Evolutionary conservation across 2,888 invertebrate genomes (phyloP), one percentile per base, ranked within the genome.

Genomic region (Oscheius sp.): DNA sequence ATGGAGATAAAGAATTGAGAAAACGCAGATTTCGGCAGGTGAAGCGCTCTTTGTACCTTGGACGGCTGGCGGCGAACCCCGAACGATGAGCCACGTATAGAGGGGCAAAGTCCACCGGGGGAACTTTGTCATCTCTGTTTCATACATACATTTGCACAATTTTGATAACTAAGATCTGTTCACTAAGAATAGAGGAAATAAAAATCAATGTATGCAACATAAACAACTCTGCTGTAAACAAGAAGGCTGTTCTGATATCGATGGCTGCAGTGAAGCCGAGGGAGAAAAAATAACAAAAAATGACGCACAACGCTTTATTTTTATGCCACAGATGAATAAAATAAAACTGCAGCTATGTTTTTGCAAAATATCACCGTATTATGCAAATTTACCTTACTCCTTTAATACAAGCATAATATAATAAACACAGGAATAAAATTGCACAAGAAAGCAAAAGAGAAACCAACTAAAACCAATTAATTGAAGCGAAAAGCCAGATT

Each of bases 41-140:
- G n/a, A 37, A 42, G 20, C 61, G 61, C 61, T 45, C 61, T 61
- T 61, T 61, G 61, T 61, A 61, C 61, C 61, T 20, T 61, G 61
- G n/a, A 25, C 45, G 45, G 29, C 45, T 61, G 45, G 61, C 42
- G 37, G 27, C 20, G 29, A 34, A 8, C n/a, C n/a, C n/a, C n/a
- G n/a, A 33, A 34, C 57, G 42, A 23, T 12, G 27, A 29, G n/a
- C 2, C 20, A 37, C 58, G 58, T 58, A 42, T 39, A 23, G n/a
- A 53, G 27, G 58, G 33, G 42, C 61, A 61, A 61, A 61, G 61
- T 55, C 55, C 55, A 17, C n/a, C n/a, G n/a, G n/a, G n/a, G n/a
- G n/a, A n/a, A n/a, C n/a, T n/a, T n/a, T 27, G 12, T 25, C n/a
- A 2, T 42, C 58, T 39, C 39, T 45, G 15, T 12, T 29, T 29